Conservation (phyloP, 37 sponge, comb jelly and placozoan genomes). For the Amphimedon queenslandica region DNA sequence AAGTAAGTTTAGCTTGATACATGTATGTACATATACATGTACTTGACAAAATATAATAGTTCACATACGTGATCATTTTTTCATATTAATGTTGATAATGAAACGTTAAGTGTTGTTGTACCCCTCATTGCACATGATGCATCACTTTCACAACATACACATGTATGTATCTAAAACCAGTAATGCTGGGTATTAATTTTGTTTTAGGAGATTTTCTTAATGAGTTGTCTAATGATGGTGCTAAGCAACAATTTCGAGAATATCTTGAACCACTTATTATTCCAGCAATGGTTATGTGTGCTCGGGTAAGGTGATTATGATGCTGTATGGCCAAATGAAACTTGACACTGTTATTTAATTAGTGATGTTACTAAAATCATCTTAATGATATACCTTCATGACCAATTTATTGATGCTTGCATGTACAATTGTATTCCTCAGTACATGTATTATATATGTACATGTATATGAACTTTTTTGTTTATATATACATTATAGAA, state of each 20-base stretch:
- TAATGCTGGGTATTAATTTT: background rate
- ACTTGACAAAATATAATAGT: too few relatives aligned
- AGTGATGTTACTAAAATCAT: background rate
- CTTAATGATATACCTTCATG: background rate
- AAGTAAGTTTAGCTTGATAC: conserved; percentile 40
- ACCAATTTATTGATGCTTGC: background rate
- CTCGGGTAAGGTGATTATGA: conserved; percentile 41
- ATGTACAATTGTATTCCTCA: too few relatives aligned
- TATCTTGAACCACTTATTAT: conserved; percentile 58
- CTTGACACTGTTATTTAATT: too few relatives aligned
- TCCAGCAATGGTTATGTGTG: conserved; percentile 77
- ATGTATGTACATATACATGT: too few relatives aligned
- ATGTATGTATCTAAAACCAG: background rate
- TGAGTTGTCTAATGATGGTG: conserved; percentile 96
- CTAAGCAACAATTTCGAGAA: conserved; percentile 74
- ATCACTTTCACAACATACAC: too few relatives aligned
- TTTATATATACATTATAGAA: conserved; percentile 44
- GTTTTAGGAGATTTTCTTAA: conserved; percentile 80
- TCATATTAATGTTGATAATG: too few relatives aligned
- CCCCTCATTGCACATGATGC: background rate
- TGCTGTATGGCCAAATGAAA: background rate
- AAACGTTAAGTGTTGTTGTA: background rate
- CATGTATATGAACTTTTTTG: background rate
- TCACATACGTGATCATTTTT: too few relatives aligned
- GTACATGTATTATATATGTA: background rate